These are phyloP conservation scores for Hippopotamyrus pictus DNA, from an alignment of 2,797 vertebrate genomes.

Conservation along the genomic window DNA sequence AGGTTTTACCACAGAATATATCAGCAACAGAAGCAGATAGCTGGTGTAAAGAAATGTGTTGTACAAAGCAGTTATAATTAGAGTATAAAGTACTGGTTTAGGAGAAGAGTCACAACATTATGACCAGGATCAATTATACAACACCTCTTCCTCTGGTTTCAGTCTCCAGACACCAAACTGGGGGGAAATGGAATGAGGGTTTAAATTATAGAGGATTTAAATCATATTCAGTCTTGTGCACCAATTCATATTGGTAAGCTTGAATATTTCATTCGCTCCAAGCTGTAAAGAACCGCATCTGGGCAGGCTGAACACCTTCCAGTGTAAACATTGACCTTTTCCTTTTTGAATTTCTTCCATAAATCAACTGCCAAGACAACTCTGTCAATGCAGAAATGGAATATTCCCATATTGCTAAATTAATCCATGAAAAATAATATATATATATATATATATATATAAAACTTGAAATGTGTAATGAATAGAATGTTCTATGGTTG, in stretches of 20 bases:
- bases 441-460: neutral
- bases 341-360: neutral
- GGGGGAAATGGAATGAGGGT: neutral
- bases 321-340: neutral
- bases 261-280: neutral
- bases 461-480: neutral
- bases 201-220: neutral
- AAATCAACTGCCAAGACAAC: neutral
- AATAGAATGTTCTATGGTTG: neutral
- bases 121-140: neutral
- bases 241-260: neutral
- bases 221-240: neutral
- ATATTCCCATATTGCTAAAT: neutral
- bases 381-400: neutral
- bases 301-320: neutral
- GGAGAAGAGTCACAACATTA: neutral
- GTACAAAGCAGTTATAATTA: neutral
- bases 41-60: neutral
- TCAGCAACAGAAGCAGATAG: neutral
- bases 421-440: neutral
- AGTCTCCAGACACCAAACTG: neutral
- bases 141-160: neutral
- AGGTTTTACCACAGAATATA: neutral
- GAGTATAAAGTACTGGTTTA: neutral
- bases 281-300: neutral